Percentiles rank a stretch among this genome's conserved stretches.
phyloP scores from a whole-genome alignment of 1,140 invertebrate species.

The Temnothorax curvispinosus region DNA sequence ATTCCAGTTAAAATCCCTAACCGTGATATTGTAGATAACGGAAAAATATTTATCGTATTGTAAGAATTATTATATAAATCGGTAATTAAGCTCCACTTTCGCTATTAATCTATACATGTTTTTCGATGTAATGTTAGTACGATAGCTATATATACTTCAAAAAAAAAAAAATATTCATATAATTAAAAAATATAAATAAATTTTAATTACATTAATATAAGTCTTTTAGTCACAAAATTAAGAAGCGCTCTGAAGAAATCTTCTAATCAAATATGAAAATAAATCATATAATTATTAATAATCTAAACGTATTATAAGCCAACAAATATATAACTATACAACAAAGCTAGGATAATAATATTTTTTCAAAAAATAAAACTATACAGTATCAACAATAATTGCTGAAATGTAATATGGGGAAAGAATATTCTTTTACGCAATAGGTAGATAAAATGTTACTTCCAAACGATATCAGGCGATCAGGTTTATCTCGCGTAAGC shows the following conservation, averaged over 20 bases:
- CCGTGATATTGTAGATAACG: constrained; percentile 18
- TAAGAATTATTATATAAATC: constrained; percentile 32
- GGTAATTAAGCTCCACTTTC: neutral
- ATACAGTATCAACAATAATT: neutral
- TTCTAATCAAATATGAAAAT: neutral
- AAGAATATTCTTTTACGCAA: constrained; percentile 35
- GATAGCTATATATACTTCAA: neutral
- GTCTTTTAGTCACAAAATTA: neutral
- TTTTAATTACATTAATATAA: constrained; percentile 2
- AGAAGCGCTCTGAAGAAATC: neutral
- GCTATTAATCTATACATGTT: neutral
- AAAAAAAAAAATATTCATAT: neutral
- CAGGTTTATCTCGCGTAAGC: constrained; percentile 48
- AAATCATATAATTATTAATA: neutral
- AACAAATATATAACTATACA: neutral
- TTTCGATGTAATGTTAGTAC: neutral
- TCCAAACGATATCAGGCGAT: constrained; percentile 20
- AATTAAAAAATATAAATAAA: neutral
- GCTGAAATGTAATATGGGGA: constrained; percentile 5
- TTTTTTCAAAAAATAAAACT: neutral
- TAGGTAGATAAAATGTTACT: constrained; percentile 24
- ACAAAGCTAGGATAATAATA: neutral
- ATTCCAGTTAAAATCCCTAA: constrained; percentile 37
- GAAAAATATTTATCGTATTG: constrained; percentile 32
- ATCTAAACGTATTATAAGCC: neutral